Evolutionary conservation across 2,797 vertebrate genomes (phyloP).

Genomic region (Simalia tracyae): DNA sequence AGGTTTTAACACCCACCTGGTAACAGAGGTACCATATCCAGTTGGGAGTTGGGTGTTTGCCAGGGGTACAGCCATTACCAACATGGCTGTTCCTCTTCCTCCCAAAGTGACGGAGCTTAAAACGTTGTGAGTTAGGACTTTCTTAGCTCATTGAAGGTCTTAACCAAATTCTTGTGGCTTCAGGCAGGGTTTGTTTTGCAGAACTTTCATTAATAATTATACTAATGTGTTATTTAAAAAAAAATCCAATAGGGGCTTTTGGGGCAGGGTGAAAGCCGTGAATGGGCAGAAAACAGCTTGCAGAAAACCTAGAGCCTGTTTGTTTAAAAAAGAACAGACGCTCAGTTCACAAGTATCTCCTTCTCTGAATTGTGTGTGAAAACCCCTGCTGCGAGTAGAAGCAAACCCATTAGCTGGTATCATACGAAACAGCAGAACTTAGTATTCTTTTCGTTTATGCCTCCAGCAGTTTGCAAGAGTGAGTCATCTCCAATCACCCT

Average conservation of each 20-base stretch:
- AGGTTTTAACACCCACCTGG: background rate
- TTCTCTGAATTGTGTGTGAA: background rate
- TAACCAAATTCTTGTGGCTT: background rate
- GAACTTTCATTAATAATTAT: background rate
- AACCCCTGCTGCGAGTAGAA: background rate
- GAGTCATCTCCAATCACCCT: constrained; percentile 9
- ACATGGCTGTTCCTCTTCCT: background rate
- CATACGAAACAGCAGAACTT: background rate
- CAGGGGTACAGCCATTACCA: background rate
- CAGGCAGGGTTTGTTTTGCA: background rate
- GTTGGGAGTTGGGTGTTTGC: background rate
- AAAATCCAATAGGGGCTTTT: background rate
- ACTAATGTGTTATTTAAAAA: background rate
- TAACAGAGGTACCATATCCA: background rate
- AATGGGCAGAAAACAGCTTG: background rate
- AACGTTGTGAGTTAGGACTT: background rate
- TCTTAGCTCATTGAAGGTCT: background rate
- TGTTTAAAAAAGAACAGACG: background rate
- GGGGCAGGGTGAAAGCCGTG: background rate
- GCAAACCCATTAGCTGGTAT: background rate
- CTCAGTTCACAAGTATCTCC: background rate
- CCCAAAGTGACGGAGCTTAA: background rate
- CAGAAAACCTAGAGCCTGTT: background rate
- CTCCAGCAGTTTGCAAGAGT: background rate
- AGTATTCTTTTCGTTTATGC: constrained; percentile 19